These are phyloP conservation scores for Tholera decimalis DNA, from an alignment of 2,888 invertebrate species.

Conservation along the genomic window DNA sequence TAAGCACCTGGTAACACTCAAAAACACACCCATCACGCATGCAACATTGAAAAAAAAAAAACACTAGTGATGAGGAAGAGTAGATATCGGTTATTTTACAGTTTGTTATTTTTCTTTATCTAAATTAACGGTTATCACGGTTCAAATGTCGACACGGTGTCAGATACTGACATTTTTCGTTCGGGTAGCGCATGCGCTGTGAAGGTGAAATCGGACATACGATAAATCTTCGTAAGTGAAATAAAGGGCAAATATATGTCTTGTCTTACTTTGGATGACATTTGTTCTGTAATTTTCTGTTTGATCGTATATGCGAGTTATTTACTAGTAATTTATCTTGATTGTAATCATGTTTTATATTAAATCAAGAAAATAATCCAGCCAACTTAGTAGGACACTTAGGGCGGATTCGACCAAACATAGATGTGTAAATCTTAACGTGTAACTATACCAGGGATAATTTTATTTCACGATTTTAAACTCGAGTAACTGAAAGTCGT, in stretches of 20 bases:
- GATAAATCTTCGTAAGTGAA: slow-evolving; percentile 73
- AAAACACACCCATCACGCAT: slow-evolving; percentile 46
- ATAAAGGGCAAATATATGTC: slow-evolving; percentile 73
- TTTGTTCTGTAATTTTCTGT: slow-evolving; percentile 16
- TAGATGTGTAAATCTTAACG: too few species aligned
- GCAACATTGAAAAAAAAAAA: slow-evolving; percentile 46
- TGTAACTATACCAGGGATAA: too few species aligned
- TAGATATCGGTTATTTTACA: slow-evolving; percentile 49
- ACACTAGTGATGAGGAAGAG: slow-evolving; percentile 62
- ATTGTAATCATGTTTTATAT: not conserved
- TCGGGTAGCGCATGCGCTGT: slow-evolving; percentile 63
- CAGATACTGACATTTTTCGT: slow-evolving; percentile 63
- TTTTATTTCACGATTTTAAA: too few species aligned
- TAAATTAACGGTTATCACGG: slow-evolving; percentile 69
- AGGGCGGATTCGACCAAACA: too few species aligned
- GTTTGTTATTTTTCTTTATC: slow-evolving; percentile 59
- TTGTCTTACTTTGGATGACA: slow-evolving; percentile 57
- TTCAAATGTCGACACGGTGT: slow-evolving; percentile 72
- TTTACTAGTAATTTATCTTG: not conserved
- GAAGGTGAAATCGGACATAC: slow-evolving; percentile 82
- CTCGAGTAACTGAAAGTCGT: too few species aligned
- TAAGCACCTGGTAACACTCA: slow-evolving; percentile 53
- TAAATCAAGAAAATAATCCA: too few species aligned
- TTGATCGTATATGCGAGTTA: not conserved
- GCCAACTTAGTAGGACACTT: too few species aligned